Evolutionary conservation across 2,888 invertebrate genomes (phyloP).

Genomic region (Leucoma salicis): DNA sequence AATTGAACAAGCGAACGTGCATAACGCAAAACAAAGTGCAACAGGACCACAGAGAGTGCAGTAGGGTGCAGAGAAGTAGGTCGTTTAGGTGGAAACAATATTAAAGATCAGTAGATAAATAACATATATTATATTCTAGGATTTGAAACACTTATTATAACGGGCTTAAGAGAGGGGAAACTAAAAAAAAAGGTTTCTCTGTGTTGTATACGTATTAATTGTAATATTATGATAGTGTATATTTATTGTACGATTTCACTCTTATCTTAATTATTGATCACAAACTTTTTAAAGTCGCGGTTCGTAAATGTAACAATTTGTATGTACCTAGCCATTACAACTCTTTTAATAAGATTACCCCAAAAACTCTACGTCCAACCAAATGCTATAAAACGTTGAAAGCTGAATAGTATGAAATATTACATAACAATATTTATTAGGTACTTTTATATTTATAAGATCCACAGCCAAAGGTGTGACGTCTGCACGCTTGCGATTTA

Average conservation of each 20-base stretch:
- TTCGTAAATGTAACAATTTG: conserved; percentile 39
- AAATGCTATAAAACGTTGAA: conserved; percentile 45
- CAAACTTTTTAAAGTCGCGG: conserved; percentile 57
- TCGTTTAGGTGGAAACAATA: conserved; percentile 37
- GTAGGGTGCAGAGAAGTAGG: conserved; percentile 41
- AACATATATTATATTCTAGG: conserved; percentile 31
- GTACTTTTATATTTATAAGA: conserved; percentile 35
- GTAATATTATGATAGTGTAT: conserved; percentile 71
- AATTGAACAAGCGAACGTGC: conserved; percentile 66
- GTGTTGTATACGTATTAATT: conserved; percentile 66
- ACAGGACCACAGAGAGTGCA: conserved; percentile 69
- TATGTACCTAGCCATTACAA: conserved; percentile 46
- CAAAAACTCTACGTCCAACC: conserved; percentile 37
- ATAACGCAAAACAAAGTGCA: conserved; percentile 60
- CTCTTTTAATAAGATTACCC: conserved; percentile 49
- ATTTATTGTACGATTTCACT: conserved; percentile 78
- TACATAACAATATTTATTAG: conserved; percentile 28
- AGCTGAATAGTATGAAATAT: conserved; percentile 48
- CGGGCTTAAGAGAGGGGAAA: conserved; percentile 59
- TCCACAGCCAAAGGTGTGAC: conserved; percentile 68
- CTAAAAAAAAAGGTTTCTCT: conserved; percentile 68
- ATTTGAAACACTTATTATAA: conserved; percentile 45
- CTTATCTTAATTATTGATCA: conserved; percentile 67
- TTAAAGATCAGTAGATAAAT: conserved; percentile 26
- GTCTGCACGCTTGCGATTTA: conserved; percentile 46